Evolutionary conservation across 2,888 invertebrate genomes (phyloP), one percentile per base, ranked within the genome.

Genomic region (Orthosia gothica): DNA sequence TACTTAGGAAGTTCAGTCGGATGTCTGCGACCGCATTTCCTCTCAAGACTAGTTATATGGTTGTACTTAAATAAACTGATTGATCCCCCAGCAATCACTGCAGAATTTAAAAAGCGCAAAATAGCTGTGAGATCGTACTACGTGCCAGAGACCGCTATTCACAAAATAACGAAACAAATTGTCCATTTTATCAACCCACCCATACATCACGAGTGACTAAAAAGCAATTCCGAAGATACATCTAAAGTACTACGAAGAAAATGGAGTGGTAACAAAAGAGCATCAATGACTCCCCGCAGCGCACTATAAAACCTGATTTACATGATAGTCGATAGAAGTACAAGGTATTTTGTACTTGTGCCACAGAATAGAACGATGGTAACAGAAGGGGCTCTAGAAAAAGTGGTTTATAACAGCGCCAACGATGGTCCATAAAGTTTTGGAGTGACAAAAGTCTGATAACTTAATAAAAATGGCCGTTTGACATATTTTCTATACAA

Each of bases 301-400:
- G 79, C 59, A 65, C 70, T 72, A 80, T 86, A 86, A 82, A 88
- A 79, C 67, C 68, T 69, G 79, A 89, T 89, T 88, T 89, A 88
- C 90, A 89, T 87, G 81, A 90, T 83, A 89, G 88, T 89, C 88
- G 84, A 88, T 76, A 59, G 72, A 61, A 85, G 58, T 70, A 78
- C 64, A 74, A 82, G 85, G 76, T 85, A 83, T 77, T 89, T 68
- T 63, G 65, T 76, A 75, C 64, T 79, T 52, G 66, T 71, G 54
- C 47, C 50, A 70, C 26, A 47, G n/a, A 32, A 20, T 18, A 70
- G 40, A 20, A 9, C 3, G 9, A n/a, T 18, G 3, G 3, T 0
- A 18, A 15, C 79, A 79, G 79, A 70, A 74, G 40, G 13, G 15
- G 16, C 5, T 50, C 54, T 54, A 20, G 20, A 20, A 5, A 15